Evolutionary conservation across 2,797 vertebrate genomes (phyloP), one percentile per base, ranked within the genome.

Genomic region (Oreochromis grahami): DNA sequence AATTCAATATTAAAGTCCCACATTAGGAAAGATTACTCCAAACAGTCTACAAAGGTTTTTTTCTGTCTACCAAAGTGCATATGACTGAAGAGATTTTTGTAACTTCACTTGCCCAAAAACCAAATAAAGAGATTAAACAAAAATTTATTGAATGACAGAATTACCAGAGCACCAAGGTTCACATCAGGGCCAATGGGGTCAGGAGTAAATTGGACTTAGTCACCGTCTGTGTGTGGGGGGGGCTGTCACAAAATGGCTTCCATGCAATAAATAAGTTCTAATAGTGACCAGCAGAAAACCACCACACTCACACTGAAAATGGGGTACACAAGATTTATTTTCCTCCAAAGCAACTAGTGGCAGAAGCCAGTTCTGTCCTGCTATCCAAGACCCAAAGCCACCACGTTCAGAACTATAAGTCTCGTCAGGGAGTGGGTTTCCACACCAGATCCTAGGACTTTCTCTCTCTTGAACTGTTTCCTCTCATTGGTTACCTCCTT

Each of bases 241-340:
- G n/a, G n/a, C n/a, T n/a, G n/a, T 12, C 32, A 36, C 0, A 0
- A 63, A 60, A 36, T 60, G 10, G 17, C 10, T 32, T 12, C 32
- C 36, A 17, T 60, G 9, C 1, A 0, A 60, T 19, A 6, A 60
- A n/a, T n/a, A 60, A n/a, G 58, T 36, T 36, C 32, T 63, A 60
- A 63, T n/a, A 63, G 10, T 13, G 58, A 36, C 58, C n/a, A 63
- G 32, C 10, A n/a, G 58, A 36, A 36, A 63, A n/a, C 32, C 58
- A 36, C 34, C 32, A 36, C 32, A 34, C 9, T 4, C 9, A 60
- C 58, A 63, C 17, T 36, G 4, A 36, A 5, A 63, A 36, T 2
- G 36, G 6, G 58, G 19, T 2, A 63, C 10, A 63, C 32, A 63
- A 36, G 58, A 36, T 36, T 63, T 63, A 19, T 19, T 63, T 36